phyloP scores from a whole-genome alignment of 2,113 vertebrate genomes.

The Hippocampus barbouri region DNA sequence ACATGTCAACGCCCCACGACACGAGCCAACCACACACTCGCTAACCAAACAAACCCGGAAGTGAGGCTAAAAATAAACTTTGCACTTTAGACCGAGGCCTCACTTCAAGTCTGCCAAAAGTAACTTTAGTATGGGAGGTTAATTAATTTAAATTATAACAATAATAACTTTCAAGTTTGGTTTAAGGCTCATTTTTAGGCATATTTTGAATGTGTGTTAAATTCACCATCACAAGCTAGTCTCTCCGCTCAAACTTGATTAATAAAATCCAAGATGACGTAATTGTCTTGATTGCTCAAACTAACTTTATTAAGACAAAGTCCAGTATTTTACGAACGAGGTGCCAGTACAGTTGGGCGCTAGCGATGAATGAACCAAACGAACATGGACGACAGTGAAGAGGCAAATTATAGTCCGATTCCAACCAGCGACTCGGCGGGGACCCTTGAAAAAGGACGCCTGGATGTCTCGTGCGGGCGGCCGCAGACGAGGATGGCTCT shows the following conservation, averaged over 20 bases:
- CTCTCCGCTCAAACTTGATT: not conserved
- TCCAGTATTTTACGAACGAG: not conserved
- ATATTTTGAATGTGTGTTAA: not conserved
- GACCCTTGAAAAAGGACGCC: not conserved
- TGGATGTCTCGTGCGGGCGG: not conserved
- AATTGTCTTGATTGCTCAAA: not conserved
- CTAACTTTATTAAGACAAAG: not conserved
- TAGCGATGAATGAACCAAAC: not conserved
- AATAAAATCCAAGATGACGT: not conserved
- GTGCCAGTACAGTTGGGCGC: not conserved
- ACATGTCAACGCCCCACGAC: not conserved
- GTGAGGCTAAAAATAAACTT: conserved; percentile 1
- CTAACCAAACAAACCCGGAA: not conserved
- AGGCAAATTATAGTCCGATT: not conserved
- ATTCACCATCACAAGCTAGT: not conserved
- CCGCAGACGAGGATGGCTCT: not conserved
- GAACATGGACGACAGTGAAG: not conserved
- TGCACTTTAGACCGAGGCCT: not conserved
- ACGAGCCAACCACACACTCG: not conserved
- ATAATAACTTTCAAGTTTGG: not conserved
- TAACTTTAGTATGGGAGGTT: not conserved
- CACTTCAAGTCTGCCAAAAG: not conserved
- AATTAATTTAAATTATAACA: not conserved
- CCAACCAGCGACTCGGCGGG: not conserved
- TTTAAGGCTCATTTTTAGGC: not conserved